Conservation (phyloP, 2,888 invertebrate species). For the Agrochola lychnidis region DNA sequence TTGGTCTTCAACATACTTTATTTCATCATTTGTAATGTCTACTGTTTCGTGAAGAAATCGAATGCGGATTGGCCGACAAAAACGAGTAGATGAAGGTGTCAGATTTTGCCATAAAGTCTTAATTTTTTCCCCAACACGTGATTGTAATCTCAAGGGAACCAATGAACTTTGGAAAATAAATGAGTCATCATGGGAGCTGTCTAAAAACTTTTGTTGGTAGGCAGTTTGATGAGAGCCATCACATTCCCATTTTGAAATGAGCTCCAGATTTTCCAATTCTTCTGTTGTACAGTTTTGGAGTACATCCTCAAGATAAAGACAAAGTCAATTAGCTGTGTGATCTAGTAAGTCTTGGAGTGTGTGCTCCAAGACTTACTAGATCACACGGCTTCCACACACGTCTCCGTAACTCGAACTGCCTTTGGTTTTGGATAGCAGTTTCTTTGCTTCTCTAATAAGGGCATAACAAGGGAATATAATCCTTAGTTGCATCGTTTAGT, state of each 20-base stretch:
- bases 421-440: constrained; percentile 6
- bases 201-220: too few relatives aligned
- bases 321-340: background rate
- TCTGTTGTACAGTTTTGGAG: constrained; percentile 4
- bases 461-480: constrained; percentile 2
- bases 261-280: too few relatives aligned
- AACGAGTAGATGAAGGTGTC: constrained; percentile 2
- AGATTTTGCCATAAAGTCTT: constrained; percentile 10
- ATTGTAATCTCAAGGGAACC: constrained; percentile 4
- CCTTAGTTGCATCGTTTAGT: background rate
- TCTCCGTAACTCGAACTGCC: constrained; percentile 12
- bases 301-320: constrained; percentile 6
- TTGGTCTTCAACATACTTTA: background rate
- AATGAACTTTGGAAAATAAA: constrained; percentile 5
- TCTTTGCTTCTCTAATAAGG: background rate
- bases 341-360: constrained; percentile 1
- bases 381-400: constrained; percentile 5
- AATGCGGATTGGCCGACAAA: too few relatives aligned
- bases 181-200: background rate
- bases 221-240: constrained; percentile 3
- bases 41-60: constrained; percentile 1
- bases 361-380: too few relatives aligned
- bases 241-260: constrained; percentile 15
- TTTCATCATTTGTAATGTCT: constrained; percentile 15
- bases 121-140: background rate